Evolutionary conservation across 1,140 invertebrate genomes (phyloP).

Genomic region (Drosophila truncata): DNA sequence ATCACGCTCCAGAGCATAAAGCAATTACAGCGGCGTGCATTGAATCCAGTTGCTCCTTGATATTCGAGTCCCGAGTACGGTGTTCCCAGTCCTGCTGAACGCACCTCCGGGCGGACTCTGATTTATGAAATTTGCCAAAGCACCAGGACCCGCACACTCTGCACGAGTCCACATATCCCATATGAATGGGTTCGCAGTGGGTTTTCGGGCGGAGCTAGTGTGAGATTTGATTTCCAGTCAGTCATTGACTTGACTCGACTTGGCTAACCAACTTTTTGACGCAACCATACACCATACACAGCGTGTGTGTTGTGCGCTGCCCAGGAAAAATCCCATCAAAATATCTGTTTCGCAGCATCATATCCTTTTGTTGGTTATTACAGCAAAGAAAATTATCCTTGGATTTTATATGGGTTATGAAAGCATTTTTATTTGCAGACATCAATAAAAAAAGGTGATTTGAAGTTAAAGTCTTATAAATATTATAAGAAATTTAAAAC

Average conservation of each 20-base stretch:
- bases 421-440: background rate
- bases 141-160: constrained; percentile 17
- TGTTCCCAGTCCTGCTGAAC: constrained; percentile 8
- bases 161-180: constrained; percentile 21
- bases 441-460: background rate
- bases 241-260: constrained; percentile 46
- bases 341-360: constrained; percentile 10
- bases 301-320: constrained; percentile 18
- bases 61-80: constrained; percentile 6
- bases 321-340: constrained; percentile 19
- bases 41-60: constrained; percentile 52
- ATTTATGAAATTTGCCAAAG: constrained; percentile 74
- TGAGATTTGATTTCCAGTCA: constrained; percentile 52
- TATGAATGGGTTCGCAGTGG: constrained; percentile 10
- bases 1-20: constrained; percentile 78
- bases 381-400: background rate
- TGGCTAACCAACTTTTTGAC: constrained; percentile 45
- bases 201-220: background rate
- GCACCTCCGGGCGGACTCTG: constrained; percentile 47
- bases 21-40: constrained; percentile 76
- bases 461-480: background rate
- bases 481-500: background rate
- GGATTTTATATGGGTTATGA: background rate
- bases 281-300: background rate
- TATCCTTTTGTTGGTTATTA: constrained; percentile 10